Evolutionary conservation across 2,797 vertebrate genomes (phyloP), one percentile per base, ranked within the genome.

Genomic region (Hydrocynus forskahlii): DNA sequence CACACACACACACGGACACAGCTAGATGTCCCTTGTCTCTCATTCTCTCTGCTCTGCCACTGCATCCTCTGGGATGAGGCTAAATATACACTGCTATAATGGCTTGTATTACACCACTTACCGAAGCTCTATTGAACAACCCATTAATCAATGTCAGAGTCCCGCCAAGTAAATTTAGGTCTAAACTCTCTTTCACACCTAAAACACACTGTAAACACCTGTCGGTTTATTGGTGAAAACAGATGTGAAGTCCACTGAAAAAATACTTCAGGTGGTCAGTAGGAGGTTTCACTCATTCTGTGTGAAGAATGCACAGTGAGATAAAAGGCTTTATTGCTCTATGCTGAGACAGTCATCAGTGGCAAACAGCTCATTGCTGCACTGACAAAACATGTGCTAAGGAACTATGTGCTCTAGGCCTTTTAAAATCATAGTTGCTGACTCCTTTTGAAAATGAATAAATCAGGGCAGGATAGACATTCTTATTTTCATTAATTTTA

Each of bases 61-160:
- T 68, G 55, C 38, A 38, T 71, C 75, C 72, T 60, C 38, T 73
- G 80, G 38, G 73, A 72, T 40, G 52, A 64, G 75, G 50, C 68
- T 68, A 72, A 64, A 77, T 74, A 81, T 77, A 81, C 60, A 45
- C 75, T 71, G 67, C 8, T 7, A 55, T 72, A 81, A 77, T 81
- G 67, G 57, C 48, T 71, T 81, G 57, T 72, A 64, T 72, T 81
- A 72, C 67, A 72, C 59, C 75, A 81, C 67, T 77, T 81, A 73
- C 68, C 9, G 10, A 73, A 73, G 35, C 52, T 57, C 25, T 73
- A 73, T 66, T 75, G 79, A 80, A 67, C 54, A 75, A 74, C 50
- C 14, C 38, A 67, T 57, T 74, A 55, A 55, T 66, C 25, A 16
- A 7, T 75, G 63, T 38, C 21, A 21, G 72, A 50, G 74, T 12